Evolutionary conservation across 2,888 invertebrate genomes (phyloP).

Genomic region (Drosophila yooni): DNA sequence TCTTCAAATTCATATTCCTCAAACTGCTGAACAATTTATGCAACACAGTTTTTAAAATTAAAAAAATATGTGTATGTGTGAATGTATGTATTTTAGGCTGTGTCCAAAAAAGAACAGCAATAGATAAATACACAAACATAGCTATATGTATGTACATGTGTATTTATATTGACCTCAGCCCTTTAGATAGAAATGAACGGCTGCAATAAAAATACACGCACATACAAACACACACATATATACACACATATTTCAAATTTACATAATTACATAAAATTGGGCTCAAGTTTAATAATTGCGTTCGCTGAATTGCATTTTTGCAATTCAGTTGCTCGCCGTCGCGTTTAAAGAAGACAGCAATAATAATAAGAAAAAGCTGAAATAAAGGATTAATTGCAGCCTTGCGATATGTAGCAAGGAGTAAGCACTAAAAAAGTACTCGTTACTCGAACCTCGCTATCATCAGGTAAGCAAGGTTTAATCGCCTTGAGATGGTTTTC

Average conservation of each 20-base stretch:
- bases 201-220: slow-evolving; percentile 26
- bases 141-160: slow-evolving; percentile 10
- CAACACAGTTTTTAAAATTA: not conserved
- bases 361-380: not conserved
- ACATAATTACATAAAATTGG: slow-evolving; percentile 6
- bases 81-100: not conserved
- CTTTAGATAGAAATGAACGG: slow-evolving; percentile 45
- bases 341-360: slow-evolving; percentile 22
- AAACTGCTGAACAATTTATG: not conserved
- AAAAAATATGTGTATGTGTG: not conserved
- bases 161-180: slow-evolving; percentile 17
- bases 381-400: not conserved
- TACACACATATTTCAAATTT: not conserved
- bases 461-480: not conserved
- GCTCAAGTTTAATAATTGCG: slow-evolving; percentile 5
- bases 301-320: not conserved
- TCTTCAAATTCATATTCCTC: slow-evolving; percentile 31
- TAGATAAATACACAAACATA: not conserved
- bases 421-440: not conserved
- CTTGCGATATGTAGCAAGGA: not conserved
- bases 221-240: not conserved
- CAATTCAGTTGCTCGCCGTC: slow-evolving; percentile 38
- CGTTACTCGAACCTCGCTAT: not conserved
- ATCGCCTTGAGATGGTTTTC: not conserved
- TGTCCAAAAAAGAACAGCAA: not conserved